These are phyloP conservation scores for Rhagophthalmus giganteus DNA, from an alignment of 2,888 invertebrate genomes.

Conservation along the genomic window DNA sequence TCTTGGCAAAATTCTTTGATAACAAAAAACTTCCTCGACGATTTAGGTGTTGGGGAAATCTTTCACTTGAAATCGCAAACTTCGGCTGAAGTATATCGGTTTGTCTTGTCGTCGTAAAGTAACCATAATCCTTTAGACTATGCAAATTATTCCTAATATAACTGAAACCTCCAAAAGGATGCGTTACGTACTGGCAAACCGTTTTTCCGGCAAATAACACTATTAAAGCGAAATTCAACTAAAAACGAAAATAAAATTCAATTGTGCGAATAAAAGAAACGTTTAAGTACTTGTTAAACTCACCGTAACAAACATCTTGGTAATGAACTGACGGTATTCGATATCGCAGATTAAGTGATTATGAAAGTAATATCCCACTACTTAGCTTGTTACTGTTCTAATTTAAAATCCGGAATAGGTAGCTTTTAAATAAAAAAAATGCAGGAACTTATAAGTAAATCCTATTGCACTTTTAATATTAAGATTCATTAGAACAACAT, in stretches of 20 bases:
- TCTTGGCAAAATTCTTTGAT: neutral
- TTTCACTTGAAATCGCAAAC: too few relatives aligned
- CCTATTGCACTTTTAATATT: too few relatives aligned
- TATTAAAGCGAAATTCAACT: neutral
- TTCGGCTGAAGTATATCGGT: neutral
- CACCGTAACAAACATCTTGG: neutral
- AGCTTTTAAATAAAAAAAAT: too few relatives aligned
- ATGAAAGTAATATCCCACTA: neutral
- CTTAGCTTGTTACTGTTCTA: too few relatives aligned
- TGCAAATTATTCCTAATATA: neutral
- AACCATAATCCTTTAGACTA: neutral
- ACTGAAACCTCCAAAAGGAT: constrained; percentile 4
- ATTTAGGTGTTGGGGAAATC: too few relatives aligned
- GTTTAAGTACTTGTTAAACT: too few relatives aligned
- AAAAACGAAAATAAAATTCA: neutral
- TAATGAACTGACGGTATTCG: neutral
- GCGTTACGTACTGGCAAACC: neutral
- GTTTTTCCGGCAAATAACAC: neutral
- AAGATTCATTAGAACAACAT: too few relatives aligned
- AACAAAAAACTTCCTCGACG: neutral
- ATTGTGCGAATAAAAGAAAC: too few relatives aligned
- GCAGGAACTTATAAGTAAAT: too few relatives aligned
- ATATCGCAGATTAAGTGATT: neutral
- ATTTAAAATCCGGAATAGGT: too few relatives aligned
- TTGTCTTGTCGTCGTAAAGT: neutral